Evolutionary conservation across 2,888 invertebrate species (phyloP).

Genomic region (Carpatolechia fugitivella): DNA sequence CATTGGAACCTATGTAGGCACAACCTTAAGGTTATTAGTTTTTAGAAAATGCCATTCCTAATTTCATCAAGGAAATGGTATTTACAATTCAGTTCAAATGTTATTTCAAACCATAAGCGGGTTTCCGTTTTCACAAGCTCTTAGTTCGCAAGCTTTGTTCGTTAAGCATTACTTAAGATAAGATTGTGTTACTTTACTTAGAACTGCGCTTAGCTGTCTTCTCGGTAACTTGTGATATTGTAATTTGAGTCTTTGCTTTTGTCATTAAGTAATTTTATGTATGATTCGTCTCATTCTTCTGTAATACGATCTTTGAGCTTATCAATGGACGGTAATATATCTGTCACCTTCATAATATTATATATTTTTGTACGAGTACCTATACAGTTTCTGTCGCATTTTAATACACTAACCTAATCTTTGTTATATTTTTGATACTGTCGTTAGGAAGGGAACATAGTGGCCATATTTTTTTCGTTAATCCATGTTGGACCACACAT

Average conservation of each 20-base stretch:
- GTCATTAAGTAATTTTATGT: slow-evolving; percentile 8
- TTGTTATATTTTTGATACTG: background rate
- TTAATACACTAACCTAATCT: slow-evolving; percentile 4
- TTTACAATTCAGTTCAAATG: slow-evolving; percentile 33
- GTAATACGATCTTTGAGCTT: background rate
- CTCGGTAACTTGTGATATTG: slow-evolving; percentile 5
- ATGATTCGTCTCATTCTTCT: background rate
- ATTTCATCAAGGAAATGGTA: slow-evolving; percentile 11
- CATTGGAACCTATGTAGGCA: no score
- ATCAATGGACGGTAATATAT: no score
- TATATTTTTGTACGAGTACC: no score
- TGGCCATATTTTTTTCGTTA: slow-evolving; percentile 1
- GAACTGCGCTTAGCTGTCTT: slow-evolving; percentile 10
- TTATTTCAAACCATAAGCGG: slow-evolving; percentile 33
- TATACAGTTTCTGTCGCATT: no score
- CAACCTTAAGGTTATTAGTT: no score
- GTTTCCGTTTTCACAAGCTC: slow-evolving; percentile 34
- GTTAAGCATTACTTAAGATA: slow-evolving; percentile 15
- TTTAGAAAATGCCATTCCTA: background rate
- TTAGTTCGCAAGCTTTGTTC: slow-evolving; percentile 21
- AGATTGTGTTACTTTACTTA: slow-evolving; percentile 18
- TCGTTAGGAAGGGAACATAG: background rate
- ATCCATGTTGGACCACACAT: background rate
- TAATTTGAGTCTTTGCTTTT: slow-evolving; percentile 7
- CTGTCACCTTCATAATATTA: no score